Conservation (phyloP, 2,797 vertebrate genomes). For the Alauda arvensis region DNA sequence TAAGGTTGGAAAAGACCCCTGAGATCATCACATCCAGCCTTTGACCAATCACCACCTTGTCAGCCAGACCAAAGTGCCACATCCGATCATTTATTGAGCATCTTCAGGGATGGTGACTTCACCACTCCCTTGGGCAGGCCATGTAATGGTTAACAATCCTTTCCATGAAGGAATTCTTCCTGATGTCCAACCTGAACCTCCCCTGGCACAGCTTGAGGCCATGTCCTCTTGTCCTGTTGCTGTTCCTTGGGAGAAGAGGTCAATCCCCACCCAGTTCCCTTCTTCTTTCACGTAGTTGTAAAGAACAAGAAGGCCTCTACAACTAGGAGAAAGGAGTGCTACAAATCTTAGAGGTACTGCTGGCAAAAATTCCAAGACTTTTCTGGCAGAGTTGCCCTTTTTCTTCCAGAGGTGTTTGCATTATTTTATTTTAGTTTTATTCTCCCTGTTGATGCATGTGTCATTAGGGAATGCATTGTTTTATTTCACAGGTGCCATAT, state of each 20-base stretch:
- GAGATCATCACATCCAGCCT: neutral
- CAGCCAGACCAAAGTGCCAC: neutral
- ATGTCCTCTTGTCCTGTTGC: neutral
- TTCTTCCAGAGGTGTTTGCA: neutral
- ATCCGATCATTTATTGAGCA: neutral
- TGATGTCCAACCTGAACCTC: neutral
- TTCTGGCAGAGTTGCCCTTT: neutral
- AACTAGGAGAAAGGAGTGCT: neutral
- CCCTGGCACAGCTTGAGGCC: neutral
- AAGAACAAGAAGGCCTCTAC: neutral
- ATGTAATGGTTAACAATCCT: neutral
- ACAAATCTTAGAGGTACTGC: neutral
- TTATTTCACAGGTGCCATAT: neutral
- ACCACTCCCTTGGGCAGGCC: neutral
- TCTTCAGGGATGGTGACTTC: neutral
- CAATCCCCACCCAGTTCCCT: fast-evolving
- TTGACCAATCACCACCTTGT: neutral
- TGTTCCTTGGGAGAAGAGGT: neutral
- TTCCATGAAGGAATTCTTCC: neutral
- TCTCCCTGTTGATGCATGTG: neutral
- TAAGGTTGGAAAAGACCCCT: neutral
- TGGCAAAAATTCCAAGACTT: neutral
- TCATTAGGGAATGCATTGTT: neutral
- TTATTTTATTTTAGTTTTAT: neutral
- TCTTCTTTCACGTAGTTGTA: neutral